Conservation (phyloP, 1,140 invertebrate genomes). For the Helicoverpa zea region DNA sequence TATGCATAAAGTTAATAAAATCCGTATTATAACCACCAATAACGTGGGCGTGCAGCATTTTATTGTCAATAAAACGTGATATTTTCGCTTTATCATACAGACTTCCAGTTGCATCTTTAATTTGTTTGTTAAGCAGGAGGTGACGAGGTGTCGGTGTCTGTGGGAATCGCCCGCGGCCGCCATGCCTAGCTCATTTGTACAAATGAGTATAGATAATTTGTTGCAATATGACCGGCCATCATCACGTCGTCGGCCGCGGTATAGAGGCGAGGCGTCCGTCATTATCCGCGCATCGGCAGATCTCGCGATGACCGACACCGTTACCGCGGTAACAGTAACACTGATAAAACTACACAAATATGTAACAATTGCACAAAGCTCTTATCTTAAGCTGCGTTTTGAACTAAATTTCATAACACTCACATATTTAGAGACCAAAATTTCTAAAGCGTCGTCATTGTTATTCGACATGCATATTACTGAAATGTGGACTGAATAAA, state of each 20-base stretch:
- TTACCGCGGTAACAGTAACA: slow-evolving; percentile 14
- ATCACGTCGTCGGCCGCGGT: slow-evolving; percentile 14
- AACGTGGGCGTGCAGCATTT: slow-evolving; percentile 1
- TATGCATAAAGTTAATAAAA: not conserved
- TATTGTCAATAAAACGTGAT: slow-evolving; percentile 28
- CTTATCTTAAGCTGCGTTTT: slow-evolving; percentile 26
- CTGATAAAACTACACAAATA: slow-evolving; percentile 28
- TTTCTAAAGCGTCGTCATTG: slow-evolving; percentile 43
- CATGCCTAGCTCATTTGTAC: slow-evolving; percentile 66
- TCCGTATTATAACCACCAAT: not conserved
- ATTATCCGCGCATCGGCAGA: slow-evolving; percentile 40
- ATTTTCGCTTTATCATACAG: not conserved
- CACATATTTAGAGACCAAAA: slow-evolving; percentile 16
- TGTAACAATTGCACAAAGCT: slow-evolving; percentile 37
- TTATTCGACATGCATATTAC: slow-evolving; percentile 51
- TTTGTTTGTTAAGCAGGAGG: slow-evolving; percentile 66
- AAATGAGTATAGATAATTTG: slow-evolving; percentile 72
- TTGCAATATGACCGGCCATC: slow-evolving; percentile 36
- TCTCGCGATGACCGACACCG: slow-evolving; percentile 16
- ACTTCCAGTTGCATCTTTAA: slow-evolving; percentile 56
- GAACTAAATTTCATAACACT: slow-evolving; percentile 35
- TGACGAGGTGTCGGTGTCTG: slow-evolving; percentile 56
- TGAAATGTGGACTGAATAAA: slow-evolving; percentile 41
- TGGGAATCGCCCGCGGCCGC: slow-evolving; percentile 76
- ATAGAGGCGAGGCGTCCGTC: slow-evolving; percentile 2